phyloP scores from a whole-genome alignment of 2,113 vertebrate genomes.

The Psilopogon haemacephalus region DNA sequence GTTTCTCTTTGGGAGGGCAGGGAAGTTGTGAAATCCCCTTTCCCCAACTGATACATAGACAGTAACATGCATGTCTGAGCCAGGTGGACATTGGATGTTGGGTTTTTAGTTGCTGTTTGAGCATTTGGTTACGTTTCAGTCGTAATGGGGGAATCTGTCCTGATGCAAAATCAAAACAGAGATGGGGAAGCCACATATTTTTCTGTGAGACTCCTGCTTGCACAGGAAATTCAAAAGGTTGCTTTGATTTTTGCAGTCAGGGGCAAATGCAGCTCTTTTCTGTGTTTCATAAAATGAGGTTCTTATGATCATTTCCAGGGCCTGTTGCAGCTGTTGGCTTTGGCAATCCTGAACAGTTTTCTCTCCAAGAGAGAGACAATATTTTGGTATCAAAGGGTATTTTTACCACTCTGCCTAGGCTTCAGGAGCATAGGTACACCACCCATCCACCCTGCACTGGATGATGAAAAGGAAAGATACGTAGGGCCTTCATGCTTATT shows the following conservation, averaged over 20 bases:
- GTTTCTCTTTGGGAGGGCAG: background rate
- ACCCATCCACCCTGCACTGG: background rate
- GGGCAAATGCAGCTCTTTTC: background rate
- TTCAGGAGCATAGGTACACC: background rate
- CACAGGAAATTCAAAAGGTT: background rate
- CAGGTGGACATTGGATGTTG: fast-evolving
- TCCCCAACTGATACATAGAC: background rate
- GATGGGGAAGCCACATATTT: background rate
- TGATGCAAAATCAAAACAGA: background rate
- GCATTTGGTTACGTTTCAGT: fast-evolving
- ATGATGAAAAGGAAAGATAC: background rate
- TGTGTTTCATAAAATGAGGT: background rate
- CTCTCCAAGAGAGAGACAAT: background rate
- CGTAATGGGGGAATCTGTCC: background rate
- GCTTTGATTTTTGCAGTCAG: background rate
- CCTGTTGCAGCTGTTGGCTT: background rate
- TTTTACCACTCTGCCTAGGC: background rate
- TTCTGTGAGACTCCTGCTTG: background rate
- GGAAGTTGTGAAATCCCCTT: background rate
- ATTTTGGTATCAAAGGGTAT: background rate
- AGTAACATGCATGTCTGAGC: background rate
- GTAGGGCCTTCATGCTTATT: background rate
- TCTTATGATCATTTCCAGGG: background rate
- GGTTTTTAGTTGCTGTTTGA: background rate
- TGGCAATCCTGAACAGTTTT: background rate